A percentile compares a stretch with the other conserved stretches of the same genome.
Conservation (phyloP, 2,888 invertebrate genomes). For the Pteria penguin region DNA sequence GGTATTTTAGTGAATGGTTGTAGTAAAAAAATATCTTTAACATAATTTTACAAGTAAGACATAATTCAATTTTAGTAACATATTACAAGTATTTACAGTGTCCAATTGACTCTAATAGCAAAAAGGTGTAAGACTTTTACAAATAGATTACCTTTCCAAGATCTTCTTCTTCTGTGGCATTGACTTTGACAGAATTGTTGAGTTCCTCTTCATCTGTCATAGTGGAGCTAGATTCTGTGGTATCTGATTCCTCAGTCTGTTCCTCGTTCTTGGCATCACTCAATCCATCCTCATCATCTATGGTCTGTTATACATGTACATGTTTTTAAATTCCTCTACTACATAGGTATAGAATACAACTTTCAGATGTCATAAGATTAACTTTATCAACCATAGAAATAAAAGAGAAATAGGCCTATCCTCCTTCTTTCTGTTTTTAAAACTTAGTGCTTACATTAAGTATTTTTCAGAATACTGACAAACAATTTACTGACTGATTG, state of each 20-base stretch:
- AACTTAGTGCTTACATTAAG: too few relatives aligned
- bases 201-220: slow-evolving; percentile 49
- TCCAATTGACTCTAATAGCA: neutral
- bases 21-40: too few relatives aligned
- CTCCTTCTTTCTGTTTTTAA: too few relatives aligned
- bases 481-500: too few relatives aligned
- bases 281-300: slow-evolving; percentile 43
- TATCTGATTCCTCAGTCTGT: slow-evolving; percentile 54
- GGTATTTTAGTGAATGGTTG: too few relatives aligned
- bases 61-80: too few relatives aligned
- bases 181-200: slow-evolving; percentile 50
- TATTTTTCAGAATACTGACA: too few relatives aligned
- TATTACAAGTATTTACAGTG: too few relatives aligned
- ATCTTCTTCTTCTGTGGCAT: slow-evolving; percentile 70
- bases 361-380: too few relatives aligned
- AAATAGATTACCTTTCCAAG: slow-evolving; percentile 68
- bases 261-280: slow-evolving; percentile 36
- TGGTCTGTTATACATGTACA: neutral
- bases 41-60: too few relatives aligned
- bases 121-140: neutral
- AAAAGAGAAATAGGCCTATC: too few relatives aligned
- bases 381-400: too few relatives aligned
- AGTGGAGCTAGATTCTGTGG: slow-evolving; percentile 55
- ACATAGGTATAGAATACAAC: neutral
- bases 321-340: neutral